phyloP scores from a whole-genome alignment of 2,888 invertebrate species.

The Polydesmus complanatus region DNA sequence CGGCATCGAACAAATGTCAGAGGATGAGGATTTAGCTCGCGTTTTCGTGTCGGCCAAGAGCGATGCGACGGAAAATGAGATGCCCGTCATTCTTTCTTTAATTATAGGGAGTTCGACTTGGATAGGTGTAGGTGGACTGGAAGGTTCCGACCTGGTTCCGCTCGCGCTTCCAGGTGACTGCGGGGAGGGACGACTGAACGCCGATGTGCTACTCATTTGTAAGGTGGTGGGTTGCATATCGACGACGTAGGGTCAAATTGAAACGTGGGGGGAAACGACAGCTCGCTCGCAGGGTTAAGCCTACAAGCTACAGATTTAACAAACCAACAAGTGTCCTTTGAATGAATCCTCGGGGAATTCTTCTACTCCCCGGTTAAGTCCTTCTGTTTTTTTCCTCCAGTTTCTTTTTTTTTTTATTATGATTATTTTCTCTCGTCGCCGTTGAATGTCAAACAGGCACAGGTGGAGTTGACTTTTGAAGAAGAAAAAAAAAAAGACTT shows the following conservation, averaged over 20 bases:
- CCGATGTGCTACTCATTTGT: slow-evolving; percentile 19
- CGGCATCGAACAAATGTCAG: not conserved
- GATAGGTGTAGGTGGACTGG: slow-evolving; percentile 12
- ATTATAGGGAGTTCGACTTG: not conserved
- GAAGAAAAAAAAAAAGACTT: too few species aligned
- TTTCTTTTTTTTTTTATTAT: too few species aligned
- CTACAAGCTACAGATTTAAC: not conserved
- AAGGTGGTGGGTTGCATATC: slow-evolving; percentile 18
- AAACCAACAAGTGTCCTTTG: not conserved
- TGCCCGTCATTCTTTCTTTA: not conserved
- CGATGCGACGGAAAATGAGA: slow-evolving; percentile 18
- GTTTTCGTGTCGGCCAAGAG: slow-evolving; percentile 12
- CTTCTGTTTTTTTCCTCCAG: too few species aligned
- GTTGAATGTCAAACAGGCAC: too few species aligned
- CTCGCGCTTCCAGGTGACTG: slow-evolving; percentile 10
- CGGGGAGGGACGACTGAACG: slow-evolving; percentile 17
- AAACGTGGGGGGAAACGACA: too few species aligned
- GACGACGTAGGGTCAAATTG: slow-evolving; percentile 11
- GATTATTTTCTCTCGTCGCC: too few species aligned
- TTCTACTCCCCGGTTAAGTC: too few species aligned
- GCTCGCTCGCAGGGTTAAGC: not conserved
- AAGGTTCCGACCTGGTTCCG: not conserved
- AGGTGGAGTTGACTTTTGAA: too few species aligned
- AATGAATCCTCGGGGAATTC: not conserved
- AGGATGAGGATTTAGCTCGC: not conserved